phyloP scores from a whole-genome alignment of 2,113 vertebrate genomes.

The Cepphus grylle region DNA sequence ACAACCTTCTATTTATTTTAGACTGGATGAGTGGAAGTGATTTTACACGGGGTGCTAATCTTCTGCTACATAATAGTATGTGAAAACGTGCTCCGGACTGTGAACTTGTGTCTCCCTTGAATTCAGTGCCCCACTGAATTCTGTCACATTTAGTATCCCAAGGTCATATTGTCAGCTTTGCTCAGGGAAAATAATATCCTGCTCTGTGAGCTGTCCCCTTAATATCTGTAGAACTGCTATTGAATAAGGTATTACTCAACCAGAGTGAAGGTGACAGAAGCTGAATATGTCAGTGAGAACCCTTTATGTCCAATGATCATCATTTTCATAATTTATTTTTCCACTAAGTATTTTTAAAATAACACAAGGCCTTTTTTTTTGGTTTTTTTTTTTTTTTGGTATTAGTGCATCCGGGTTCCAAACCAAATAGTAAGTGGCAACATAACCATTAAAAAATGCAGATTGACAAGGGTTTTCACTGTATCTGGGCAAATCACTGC shows the following conservation, averaged over 20 bases:
- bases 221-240: background rate
- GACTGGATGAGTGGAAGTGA: background rate
- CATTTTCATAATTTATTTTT: background rate
- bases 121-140: background rate
- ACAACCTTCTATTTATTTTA: background rate
- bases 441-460: background rate
- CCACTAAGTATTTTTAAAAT: background rate
- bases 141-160: background rate
- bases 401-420: accelerated
- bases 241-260: background rate
- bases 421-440: background rate
- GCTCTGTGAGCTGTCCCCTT: background rate
- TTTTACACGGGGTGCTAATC: background rate
- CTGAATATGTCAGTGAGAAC: background rate
- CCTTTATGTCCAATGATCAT: background rate
- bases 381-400: background rate
- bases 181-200: background rate
- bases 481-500: background rate
- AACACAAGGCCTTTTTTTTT: background rate
- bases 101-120: background rate
- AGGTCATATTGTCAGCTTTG: background rate
- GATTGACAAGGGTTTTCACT: background rate
- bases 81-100: background rate
- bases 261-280: background rate
- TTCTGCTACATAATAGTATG: background rate